Percentiles rank a stretch among this genome's conserved stretches.
Conservation (phyloP, 1,140 invertebrate species). For the Calosoma granatense region DNA sequence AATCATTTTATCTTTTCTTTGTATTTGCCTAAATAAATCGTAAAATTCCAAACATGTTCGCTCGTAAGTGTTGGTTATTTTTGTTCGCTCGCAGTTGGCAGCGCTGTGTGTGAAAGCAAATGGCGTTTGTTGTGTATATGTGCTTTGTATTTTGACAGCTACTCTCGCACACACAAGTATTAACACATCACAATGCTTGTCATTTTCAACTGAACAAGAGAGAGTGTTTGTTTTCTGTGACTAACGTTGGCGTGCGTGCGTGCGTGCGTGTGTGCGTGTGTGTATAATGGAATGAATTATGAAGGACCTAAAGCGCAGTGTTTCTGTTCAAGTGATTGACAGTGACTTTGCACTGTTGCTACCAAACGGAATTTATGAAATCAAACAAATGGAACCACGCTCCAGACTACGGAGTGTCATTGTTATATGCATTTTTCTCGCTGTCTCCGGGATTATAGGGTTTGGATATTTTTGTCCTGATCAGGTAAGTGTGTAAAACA, state of each 20-base stretch:
- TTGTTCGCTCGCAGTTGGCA: too few relatives aligned
- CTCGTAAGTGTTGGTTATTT: too few relatives aligned
- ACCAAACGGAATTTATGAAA: conserved; percentile 56
- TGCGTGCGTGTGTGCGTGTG: too few relatives aligned
- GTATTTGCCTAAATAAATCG: too few relatives aligned
- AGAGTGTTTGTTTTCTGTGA: too few relatives aligned
- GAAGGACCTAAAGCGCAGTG: conserved; percentile 47
- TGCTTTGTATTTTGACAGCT: neutral
- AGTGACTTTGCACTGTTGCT: conserved; percentile 62
- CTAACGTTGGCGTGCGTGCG: too few relatives aligned
- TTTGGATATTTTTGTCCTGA: conserved; percentile 83
- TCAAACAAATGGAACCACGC: conserved; percentile 62
- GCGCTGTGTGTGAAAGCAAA: too few relatives aligned
- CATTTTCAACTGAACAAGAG: too few relatives aligned
- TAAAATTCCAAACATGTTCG: too few relatives aligned
- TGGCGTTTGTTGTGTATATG: neutral
- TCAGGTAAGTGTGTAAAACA: conserved; percentile 46
- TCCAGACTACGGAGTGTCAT: conserved; percentile 62
- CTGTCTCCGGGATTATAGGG: conserved; percentile 71
- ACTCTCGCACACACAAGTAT: neutral
- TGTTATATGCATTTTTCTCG: conserved; percentile 64
- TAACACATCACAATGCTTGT: neutral
- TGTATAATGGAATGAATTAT: conserved; percentile 23
- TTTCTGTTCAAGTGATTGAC: conserved; percentile 61
- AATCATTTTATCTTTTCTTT: too few relatives aligned